Evolutionary conservation across 37 sponge, comb jelly and placozoan genomes (phyloP).

Genomic region (Trichoplax adhaerens): DNA sequence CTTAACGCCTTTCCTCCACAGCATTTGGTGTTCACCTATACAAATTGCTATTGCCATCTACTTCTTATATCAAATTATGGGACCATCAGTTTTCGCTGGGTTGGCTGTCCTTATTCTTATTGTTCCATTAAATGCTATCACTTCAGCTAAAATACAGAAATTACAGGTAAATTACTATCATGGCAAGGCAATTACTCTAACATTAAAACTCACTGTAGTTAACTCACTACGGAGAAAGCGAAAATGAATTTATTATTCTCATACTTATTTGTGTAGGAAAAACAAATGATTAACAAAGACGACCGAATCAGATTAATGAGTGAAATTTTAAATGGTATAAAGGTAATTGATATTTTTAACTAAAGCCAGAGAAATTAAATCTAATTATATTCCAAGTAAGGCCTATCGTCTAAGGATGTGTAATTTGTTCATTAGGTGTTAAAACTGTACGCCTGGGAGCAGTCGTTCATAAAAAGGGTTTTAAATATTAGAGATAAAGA

Average conservation of each 20-base stretch:
- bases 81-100: constrained; percentile 75
- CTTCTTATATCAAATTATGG: constrained; percentile 42
- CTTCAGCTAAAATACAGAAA: constrained; percentile 19
- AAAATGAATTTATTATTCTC: too few relatives aligned
- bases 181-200: background rate
- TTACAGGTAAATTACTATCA: constrained; percentile 6
- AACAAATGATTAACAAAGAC: constrained; percentile 54
- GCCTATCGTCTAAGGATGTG: too few relatives aligned
- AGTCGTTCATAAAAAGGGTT: constrained; percentile 33
- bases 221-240: too few relatives aligned
- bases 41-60: constrained; percentile 61
- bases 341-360: too few relatives aligned
- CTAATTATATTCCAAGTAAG: too few relatives aligned
- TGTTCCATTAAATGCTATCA: constrained; percentile 53
- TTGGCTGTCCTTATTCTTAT: constrained; percentile 61
- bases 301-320: constrained; percentile 60
- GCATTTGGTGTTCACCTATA: constrained; percentile 72
- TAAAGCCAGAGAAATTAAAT: too few relatives aligned
- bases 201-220: background rate
- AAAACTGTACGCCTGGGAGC: constrained; percentile 97
- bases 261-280: constrained; percentile 20
- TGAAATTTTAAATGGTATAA: constrained; percentile 82
- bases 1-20: constrained; percentile 28
- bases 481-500: constrained; percentile 49
- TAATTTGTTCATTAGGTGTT: constrained; percentile 40